Evolutionary conservation across 2,888 invertebrate species (phyloP).

Genomic region (Philaethria dido): DNA sequence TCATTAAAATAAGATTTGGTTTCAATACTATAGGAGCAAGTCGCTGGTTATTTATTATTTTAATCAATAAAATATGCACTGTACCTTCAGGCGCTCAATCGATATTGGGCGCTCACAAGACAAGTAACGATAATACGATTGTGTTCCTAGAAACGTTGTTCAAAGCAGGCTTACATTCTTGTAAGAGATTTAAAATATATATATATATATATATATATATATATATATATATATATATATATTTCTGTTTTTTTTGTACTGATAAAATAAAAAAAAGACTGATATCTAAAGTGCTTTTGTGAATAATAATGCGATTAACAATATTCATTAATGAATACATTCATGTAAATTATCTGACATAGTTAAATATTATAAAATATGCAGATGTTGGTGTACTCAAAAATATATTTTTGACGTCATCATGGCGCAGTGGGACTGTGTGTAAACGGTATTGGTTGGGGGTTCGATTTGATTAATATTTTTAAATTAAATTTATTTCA

Average conservation of each 20-base stretch:
- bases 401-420: no score
- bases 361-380: neutral
- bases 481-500: no score
- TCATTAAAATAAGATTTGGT: no score
- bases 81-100: conserved; percentile 15
- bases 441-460: no score
- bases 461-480: no score
- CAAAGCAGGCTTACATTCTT: conserved; percentile 5
- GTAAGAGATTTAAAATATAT: neutral
- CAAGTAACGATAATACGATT: conserved; percentile 4
- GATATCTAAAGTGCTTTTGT: neutral
- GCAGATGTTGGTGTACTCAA: no score
- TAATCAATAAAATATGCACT: conserved; percentile 9
- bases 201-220: no score
- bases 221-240: no score
- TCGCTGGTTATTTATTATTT: neutral
- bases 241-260: no score
- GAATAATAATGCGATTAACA: neutral
- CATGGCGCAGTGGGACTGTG: no score
- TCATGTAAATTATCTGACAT: neutral
- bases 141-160: conserved; percentile 6
- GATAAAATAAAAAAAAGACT: neutral
- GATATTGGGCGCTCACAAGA: conserved; percentile 24
- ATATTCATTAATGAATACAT: neutral
- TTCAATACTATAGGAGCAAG: no score